These are phyloP conservation scores for Caranx ignobilis DNA, from an alignment of 2,113 vertebrate species.

Conservation along the genomic window DNA sequence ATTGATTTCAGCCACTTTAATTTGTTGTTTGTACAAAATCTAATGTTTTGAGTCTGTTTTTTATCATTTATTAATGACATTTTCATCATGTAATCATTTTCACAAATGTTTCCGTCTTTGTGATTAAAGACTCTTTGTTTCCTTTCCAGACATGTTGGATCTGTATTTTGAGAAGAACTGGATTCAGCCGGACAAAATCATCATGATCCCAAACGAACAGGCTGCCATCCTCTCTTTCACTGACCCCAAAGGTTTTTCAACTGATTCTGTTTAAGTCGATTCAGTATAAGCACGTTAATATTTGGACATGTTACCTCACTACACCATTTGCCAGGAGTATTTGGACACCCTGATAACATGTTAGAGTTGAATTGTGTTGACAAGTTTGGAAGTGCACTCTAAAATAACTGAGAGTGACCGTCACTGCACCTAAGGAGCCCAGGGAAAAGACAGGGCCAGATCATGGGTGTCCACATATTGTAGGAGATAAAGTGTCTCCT, in stretches of 20 bases:
- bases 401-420: neutral
- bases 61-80: too few species aligned
- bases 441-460: neutral
- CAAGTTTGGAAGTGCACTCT: too few species aligned
- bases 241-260: constrained; percentile 83
- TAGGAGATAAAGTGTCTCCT: neutral
- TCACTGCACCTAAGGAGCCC: too few species aligned
- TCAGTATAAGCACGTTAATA: neutral
- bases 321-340: too few species aligned
- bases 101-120: neutral
- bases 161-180: constrained; percentile 89
- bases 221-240: constrained; percentile 87
- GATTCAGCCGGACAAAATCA: constrained; percentile 58
- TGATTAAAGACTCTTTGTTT: accelerated
- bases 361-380: too few species aligned
- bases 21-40: too few species aligned
- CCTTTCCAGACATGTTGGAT: constrained; percentile 70
- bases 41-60: too few species aligned
- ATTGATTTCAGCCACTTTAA: too few species aligned
- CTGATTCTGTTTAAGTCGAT: neutral
- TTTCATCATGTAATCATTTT: too few species aligned
- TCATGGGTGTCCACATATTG: neutral
- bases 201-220: constrained; percentile 82
- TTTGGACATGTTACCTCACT: too few species aligned
- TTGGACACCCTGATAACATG: too few species aligned